Percentiles rank a stretch among this genome's conserved stretches.
These are phyloP conservation scores for Arnoldichthys spilopterus DNA, from an alignment of 2,797 vertebrate genomes.

Conservation along the genomic window DNA sequence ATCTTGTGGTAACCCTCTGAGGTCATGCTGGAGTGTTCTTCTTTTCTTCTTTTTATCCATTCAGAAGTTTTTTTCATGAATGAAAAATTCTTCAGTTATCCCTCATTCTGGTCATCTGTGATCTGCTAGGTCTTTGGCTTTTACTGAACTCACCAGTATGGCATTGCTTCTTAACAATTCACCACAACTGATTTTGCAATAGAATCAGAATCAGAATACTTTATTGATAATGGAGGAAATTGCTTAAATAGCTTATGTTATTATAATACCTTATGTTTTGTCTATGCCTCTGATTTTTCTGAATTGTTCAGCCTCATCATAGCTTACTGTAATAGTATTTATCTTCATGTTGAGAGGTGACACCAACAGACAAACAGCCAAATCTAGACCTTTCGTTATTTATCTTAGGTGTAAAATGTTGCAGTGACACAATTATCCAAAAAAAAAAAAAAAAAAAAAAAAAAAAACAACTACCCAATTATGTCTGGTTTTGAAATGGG, in stretches of 20 bases:
- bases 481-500: background rate
- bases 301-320: background rate
- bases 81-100: background rate
- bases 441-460: background rate
- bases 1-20: background rate
- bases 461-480: background rate
- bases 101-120: background rate
- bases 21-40: background rate
- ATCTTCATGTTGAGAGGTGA: background rate
- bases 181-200: too few relatives aligned
- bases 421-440: background rate
- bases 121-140: background rate
- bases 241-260: too few relatives aligned
- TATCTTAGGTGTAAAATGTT: background rate
- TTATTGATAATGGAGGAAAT: too few relatives aligned
- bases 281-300: background rate
- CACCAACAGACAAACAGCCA: background rate
- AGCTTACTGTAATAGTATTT: background rate
- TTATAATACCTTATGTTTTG: background rate
- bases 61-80: conserved; percentile 1
- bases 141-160: background rate
- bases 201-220: too few relatives aligned
- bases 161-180: background rate
- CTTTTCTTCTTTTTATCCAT: background rate
- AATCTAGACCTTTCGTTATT: background rate